Evolutionary conservation across 2,888 invertebrate genomes (phyloP).

Genomic region (Cheilosia scutellata): DNA sequence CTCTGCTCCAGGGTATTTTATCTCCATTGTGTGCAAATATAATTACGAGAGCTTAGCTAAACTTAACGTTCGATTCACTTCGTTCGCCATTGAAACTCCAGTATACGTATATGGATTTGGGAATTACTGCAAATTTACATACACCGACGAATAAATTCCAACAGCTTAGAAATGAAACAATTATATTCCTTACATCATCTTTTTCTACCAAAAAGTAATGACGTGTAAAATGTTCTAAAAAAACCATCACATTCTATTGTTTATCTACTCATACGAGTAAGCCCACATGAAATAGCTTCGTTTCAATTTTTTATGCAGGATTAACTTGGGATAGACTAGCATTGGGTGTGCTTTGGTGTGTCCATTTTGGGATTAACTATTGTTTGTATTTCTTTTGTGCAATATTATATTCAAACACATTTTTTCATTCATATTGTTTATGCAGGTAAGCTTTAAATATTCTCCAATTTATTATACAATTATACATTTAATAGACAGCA

Average conservation of each 20-base stretch:
- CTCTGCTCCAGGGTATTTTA: too few species aligned
- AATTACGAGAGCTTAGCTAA: too few species aligned
- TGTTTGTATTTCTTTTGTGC: neutral
- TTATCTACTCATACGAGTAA: neutral
- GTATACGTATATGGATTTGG: too few species aligned
- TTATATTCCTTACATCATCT: neutral
- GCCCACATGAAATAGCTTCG: neutral
- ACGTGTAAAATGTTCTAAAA: neutral
- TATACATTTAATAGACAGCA: slow-evolving; percentile 3
- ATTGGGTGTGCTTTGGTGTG: neutral
- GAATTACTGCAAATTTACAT: too few species aligned
- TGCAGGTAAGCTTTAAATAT: neutral
- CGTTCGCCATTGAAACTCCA: too few species aligned
- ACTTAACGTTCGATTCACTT: too few species aligned
- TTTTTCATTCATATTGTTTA: neutral
- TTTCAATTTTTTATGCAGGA: neutral
- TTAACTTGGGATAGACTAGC: slow-evolving; percentile 9
- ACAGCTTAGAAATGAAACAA: neutral
- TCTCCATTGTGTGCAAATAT: too few species aligned
- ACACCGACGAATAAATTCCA: neutral
- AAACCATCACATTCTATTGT: neutral
- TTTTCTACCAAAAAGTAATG: neutral
- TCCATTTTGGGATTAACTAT: slow-evolving; percentile 5
- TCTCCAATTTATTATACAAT: neutral
- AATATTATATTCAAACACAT: slow-evolving; percentile 10